phyloP scores from a whole-genome alignment of 2,888 invertebrate genomes.

The Myopa tessellatipennis region DNA sequence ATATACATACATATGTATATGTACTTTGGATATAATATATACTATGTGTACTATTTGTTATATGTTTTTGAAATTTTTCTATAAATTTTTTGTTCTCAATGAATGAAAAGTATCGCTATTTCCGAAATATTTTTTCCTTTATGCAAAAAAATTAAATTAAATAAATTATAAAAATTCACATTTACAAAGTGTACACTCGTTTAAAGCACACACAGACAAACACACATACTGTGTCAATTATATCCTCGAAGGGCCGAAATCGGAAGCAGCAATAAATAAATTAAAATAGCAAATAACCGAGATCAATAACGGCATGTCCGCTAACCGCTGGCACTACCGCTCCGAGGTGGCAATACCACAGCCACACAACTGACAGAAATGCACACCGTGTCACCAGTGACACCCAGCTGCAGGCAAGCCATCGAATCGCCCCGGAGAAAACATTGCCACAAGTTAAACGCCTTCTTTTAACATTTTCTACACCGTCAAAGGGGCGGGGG shows the following conservation, averaged over 20 bases:
- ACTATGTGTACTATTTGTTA: too few relatives aligned
- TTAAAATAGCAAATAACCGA: conserved; percentile 59
- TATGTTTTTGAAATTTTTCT: neutral
- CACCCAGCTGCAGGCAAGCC: neutral
- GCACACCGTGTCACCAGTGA: neutral
- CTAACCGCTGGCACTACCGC: conserved; percentile 23
- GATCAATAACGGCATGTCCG: conserved; percentile 27
- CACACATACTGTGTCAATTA: conserved; percentile 13
- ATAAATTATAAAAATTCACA: conserved; percentile 43
- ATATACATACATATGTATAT: too few relatives aligned
- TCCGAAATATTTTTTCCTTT: neutral
- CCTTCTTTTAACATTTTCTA: conserved; percentile 41
- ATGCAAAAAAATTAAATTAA: conserved; percentile 33
- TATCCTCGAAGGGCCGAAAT: conserved; percentile 1
- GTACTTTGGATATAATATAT: too few relatives aligned
- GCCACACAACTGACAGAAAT: neutral
- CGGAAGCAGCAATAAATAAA: conserved; percentile 55
- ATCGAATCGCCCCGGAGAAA: neutral
- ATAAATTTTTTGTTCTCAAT: neutral
- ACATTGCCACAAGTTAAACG: conserved; percentile 56
- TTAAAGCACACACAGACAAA: conserved; percentile 2
- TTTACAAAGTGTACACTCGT: conserved; percentile 14
- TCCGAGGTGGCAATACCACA: too few relatives aligned
- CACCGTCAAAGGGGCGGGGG: neutral
- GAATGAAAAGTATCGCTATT: neutral